Base-by-base conservation (phyloP, 2,113 vertebrate species). In the Mola mola region DNA sequence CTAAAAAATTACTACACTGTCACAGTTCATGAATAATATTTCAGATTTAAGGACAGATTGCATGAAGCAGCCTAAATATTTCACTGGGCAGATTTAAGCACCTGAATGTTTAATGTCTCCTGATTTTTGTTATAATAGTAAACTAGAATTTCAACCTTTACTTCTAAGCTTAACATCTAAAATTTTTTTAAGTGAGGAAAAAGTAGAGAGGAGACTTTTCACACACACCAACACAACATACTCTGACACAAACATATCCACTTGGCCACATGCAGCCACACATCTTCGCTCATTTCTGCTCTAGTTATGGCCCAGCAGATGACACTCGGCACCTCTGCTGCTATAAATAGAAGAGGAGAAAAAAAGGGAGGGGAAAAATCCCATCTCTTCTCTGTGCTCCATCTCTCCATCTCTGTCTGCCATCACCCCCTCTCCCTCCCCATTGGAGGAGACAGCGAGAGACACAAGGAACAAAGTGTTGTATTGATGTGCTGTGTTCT, bases 261-360 rank as follows among this genome's bases (percentile, higher is more conserved):
- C 47, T 44, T n/a, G 28, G 63, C 81, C 70, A 79, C 71, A 63
- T 38, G 65, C 28, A 48, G 61, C 56, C 28, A 65, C 56, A 58
- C 41, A 48, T 71, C 72, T 36, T 36, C 37, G 21, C 72, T 75
- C 83, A 79, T 70, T 84, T 87, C 72, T 89, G 85, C 83, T 87
- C 84, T 21, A 86, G 77, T 86, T 83, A 64, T 79, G 82, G 83
- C 65, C 62, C 70, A 72, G 79, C 67, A 83, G 81, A 86, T 77
- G 81, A 85, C 79, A 78, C 53, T 77, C 49, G 19, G 50, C 65
- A 20, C 46, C 56, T 82, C 61, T 19, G 48, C 19, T 51, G 43
- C 79, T 87, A 89, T 87, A 84, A 75, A 78, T 87, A 88, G 82
- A 77, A 36, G 49, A 68, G 57, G 70, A 49, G 3, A 33, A 52